These are phyloP conservation scores for Meloidogyne exigua DNA, from an alignment of 1,140 invertebrate genomes.

Conservation along the genomic window DNA sequence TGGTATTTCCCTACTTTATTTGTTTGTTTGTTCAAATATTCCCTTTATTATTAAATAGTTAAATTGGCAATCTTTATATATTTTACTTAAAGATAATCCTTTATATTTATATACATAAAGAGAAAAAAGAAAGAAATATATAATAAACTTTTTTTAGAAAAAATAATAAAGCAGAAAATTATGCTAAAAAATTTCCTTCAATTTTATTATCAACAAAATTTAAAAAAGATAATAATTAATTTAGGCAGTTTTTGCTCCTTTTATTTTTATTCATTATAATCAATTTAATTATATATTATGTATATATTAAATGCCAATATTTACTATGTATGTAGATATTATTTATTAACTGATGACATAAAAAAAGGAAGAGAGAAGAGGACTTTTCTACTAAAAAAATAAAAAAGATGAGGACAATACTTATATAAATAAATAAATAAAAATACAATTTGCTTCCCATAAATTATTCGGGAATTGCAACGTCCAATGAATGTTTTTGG, in stretches of 20 bases:
- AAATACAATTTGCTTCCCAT: conserved; percentile 11
- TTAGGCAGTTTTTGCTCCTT: neutral
- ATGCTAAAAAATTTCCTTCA: too few relatives aligned
- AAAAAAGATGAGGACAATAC: neutral
- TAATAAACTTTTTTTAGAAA: too few relatives aligned
- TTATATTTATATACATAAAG: too few relatives aligned
- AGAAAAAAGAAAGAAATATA: too few relatives aligned
- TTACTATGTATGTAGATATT: too few relatives aligned
- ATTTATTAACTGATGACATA: neutral
- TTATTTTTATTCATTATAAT: neutral
- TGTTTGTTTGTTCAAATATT: too few relatives aligned
- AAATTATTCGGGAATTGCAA: neutral
- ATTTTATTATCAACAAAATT: too few relatives aligned
- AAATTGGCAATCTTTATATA: too few relatives aligned
- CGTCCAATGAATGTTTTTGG: neutral
- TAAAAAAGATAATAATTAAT: neutral
- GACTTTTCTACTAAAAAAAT: neutral
- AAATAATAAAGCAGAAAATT: too few relatives aligned
- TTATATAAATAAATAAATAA: neutral
- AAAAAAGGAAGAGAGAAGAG: neutral
- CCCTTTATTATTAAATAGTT: neutral
- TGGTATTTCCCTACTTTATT: too few relatives aligned
- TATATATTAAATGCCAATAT: neutral
- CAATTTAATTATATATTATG: too few relatives aligned
- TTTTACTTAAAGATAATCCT: too few relatives aligned